These are phyloP conservation scores for Arremon aurantiirostris DNA, from an alignment of 2,797 vertebrate genomes.

Conservation along the genomic window DNA sequence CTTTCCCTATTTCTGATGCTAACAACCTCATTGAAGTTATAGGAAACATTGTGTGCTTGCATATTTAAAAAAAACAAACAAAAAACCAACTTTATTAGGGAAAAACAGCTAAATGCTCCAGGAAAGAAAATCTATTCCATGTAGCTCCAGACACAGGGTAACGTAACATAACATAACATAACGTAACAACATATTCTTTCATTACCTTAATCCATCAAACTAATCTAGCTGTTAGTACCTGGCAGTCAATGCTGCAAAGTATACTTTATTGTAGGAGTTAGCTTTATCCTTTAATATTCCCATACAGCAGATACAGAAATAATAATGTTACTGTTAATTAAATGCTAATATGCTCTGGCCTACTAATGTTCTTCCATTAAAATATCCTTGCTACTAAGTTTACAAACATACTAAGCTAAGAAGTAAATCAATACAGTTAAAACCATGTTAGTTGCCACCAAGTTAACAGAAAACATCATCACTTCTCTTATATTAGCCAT, in stretches of 20 bases:
- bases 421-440: neutral
- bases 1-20: neutral
- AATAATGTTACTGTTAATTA: neutral
- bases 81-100: neutral
- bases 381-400: neutral
- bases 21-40: neutral
- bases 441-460: neutral
- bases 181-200: neutral
- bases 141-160: neutral
- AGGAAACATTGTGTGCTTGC: neutral
- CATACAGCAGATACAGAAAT: neutral
- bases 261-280: neutral
- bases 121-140: neutral
- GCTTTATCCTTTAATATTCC: neutral
- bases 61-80: accelerated
- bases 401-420: neutral
- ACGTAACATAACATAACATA: too few species aligned
- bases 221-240: neutral
- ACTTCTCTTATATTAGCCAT: neutral
- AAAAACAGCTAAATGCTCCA: neutral
- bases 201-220: neutral
- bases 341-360: neutral
- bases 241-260: neutral
- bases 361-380: neutral
- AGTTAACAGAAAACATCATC: neutral